phyloP scores from a whole-genome alignment of 2,888 invertebrate species.

The Leptopilina syphax region DNA sequence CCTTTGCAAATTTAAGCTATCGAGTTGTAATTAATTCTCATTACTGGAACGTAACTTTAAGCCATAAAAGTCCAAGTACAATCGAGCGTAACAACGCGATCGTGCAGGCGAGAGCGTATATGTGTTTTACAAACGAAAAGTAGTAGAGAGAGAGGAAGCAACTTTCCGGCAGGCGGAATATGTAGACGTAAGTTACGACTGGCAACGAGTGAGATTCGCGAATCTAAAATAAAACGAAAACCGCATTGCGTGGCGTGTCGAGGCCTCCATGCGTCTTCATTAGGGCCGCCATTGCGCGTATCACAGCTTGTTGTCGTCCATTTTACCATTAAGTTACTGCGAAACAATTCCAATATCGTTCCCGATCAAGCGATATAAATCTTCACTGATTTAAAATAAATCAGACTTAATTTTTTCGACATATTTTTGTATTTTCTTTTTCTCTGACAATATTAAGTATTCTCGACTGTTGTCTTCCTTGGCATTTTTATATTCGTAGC shows the following conservation, averaged over 20 bases:
- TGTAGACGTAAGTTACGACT: conserved; percentile 35
- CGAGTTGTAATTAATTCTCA: conserved; percentile 13
- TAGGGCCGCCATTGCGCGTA: conserved; percentile 56
- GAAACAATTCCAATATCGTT: conserved; percentile 51
- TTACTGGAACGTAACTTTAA: conserved; percentile 11
- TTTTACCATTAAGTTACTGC: conserved; percentile 56
- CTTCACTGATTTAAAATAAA: background rate
- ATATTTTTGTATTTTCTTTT: background rate
- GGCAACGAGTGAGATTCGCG: conserved; percentile 41
- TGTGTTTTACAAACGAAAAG: conserved; percentile 36
- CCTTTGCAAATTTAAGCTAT: background rate
- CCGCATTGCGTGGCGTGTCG: conserved; percentile 49
- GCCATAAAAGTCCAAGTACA: conserved; percentile 21
- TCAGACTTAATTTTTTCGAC: background rate
- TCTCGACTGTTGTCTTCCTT: too few species aligned
- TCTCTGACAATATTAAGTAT: too few species aligned
- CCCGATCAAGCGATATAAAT: conserved; percentile 53
- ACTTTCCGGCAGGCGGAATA: conserved; percentile 38
- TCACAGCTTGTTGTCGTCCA: conserved; percentile 59
- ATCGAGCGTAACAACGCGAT: conserved; percentile 34
- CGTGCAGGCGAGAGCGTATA: conserved; percentile 28
- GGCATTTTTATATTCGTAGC: too few species aligned
- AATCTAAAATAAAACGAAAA: conserved; percentile 47
- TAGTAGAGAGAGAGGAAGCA: conserved; percentile 21
- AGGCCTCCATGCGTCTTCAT: conserved; percentile 65